Evolutionary conservation across 2,113 vertebrate genomes (phyloP).

Genomic region (Gobiocypris rarus): DNA sequence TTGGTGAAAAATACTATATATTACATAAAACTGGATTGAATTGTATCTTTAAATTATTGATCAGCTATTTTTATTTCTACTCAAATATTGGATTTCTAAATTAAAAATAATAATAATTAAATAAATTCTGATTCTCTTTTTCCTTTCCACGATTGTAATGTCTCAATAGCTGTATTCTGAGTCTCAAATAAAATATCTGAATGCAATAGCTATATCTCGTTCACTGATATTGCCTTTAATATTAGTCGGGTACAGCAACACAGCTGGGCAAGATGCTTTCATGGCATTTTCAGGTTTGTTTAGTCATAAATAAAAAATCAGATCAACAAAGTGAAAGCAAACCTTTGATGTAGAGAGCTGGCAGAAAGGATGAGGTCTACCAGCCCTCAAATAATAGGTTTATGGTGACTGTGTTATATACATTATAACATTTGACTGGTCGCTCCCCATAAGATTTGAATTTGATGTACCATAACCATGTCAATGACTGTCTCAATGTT

Average conservation of each 20-base stretch:
- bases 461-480: background rate
- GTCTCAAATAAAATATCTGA: background rate
- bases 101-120: background rate
- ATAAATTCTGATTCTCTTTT: background rate
- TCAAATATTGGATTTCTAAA: background rate
- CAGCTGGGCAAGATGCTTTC: constrained; percentile 40
- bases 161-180: background rate
- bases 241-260: constrained; percentile 1
- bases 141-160: background rate
- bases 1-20: background rate
- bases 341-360: constrained; percentile 41
- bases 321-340: constrained; percentile 45
- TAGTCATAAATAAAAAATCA: constrained; percentile 51
- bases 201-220: background rate
- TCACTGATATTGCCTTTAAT: background rate
- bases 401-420: background rate
- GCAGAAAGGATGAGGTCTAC: background rate
- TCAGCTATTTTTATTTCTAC: background rate
- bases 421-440: background rate
- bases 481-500: background rate
- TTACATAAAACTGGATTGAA: background rate
- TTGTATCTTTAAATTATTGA: too few species aligned
- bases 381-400: constrained; percentile 7
- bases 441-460: background rate
- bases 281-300: constrained; percentile 47